A percentile compares a stretch with the other conserved stretches of the same genome.
These are phyloP conservation scores for Tricholaema leucomelas DNA, from an alignment of 2,113 vertebrate genomes.

Conservation along the genomic window DNA sequence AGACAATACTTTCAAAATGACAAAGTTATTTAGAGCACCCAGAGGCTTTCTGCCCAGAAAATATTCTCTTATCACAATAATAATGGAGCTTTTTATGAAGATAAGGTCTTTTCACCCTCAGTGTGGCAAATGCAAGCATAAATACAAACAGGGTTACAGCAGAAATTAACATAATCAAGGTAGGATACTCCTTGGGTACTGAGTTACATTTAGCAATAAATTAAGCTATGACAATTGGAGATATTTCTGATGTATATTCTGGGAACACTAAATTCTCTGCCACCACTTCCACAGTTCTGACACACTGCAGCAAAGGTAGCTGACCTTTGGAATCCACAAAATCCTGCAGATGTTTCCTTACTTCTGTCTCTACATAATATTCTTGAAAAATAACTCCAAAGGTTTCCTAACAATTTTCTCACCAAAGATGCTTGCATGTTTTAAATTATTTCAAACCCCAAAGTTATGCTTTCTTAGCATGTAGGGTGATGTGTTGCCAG, in stretches of 20 bases:
- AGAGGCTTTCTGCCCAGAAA: neutral
- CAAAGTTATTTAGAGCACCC: neutral
- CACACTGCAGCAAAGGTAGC: neutral
- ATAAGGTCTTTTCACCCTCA: neutral
- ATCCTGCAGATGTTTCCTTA: neutral
- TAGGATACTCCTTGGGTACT: neutral
- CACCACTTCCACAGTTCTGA: neutral
- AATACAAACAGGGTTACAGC: neutral
- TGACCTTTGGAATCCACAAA: neutral
- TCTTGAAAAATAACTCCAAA: neutral
- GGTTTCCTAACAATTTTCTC: neutral
- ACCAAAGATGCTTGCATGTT: accelerated
- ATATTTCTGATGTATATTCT: neutral
- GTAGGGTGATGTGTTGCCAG: neutral
- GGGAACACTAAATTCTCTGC: neutral
- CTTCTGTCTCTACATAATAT: neutral
- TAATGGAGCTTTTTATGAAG: neutral
- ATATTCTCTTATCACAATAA: neutral
- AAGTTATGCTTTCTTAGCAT: neutral
- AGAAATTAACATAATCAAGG: constrained; percentile 34
- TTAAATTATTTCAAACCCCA: neutral
- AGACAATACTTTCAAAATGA: neutral
- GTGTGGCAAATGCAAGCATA: neutral
- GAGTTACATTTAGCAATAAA: neutral
- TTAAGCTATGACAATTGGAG: constrained; percentile 11